Evolutionary conservation across 2,113 vertebrate genomes (phyloP), one percentile per base, ranked within the genome.

Genomic region (Arvicanthis niloticus): DNA sequence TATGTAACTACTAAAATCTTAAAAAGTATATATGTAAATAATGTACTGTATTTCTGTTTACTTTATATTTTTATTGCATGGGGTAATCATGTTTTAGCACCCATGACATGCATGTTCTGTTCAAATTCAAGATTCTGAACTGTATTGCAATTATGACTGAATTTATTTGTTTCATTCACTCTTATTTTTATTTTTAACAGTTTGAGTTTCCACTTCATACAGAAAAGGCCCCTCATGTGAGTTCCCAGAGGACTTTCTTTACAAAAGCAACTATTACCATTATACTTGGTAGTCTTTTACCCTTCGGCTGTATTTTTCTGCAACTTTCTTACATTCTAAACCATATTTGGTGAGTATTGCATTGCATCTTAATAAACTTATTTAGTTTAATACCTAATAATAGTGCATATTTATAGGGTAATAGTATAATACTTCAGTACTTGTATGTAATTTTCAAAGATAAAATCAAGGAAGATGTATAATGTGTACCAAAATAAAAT

Each of bases 301-400:
- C 99, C 12, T 99, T 99, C 95, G 99, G 99, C 45, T 99, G 99
- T 97, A 99, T 99, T 98, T 99, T 99, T 96, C 99, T 99, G 95
- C 99, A 99, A 94, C 99, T 99, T 10, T 99, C 99, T 98, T 99
- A 99, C 97, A 99, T 99, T 97, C 98, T 99, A 76, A 99, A 99
- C 95, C 99, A 99, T 97, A 99, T 99, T 98, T 99, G 99, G 99
- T 99, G 98, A 98, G 98, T 96, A 94, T 78, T 1, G 0, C 4
- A 94, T 78, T 1, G 0, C 5, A 58, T 80, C 37, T 68, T 87
- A 13, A 40, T 73, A 77, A 77, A 93, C n/a, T 45, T 53, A 93
- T 94, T 67, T 90, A 42, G 77, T 78, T 93, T 60, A 60, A 6
- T 67, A 26, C 31, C 48, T 72, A 87, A 60, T 56, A 73, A 42